These are phyloP conservation scores for Apeltes quadracus DNA, from an alignment of 2,113 vertebrate species.

Conservation along the genomic window DNA sequence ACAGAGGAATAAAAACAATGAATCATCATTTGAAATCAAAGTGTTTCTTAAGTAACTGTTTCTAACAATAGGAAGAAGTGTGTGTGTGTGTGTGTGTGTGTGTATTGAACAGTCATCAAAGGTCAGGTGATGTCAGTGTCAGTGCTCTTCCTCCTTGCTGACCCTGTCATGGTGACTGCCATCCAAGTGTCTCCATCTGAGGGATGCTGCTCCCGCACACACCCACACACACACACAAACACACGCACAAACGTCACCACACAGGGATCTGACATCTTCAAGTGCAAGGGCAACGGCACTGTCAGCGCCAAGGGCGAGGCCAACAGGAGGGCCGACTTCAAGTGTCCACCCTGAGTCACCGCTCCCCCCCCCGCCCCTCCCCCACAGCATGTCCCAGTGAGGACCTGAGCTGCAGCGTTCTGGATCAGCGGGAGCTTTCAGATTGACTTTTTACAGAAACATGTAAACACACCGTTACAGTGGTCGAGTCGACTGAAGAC, in stretches of 20 bases:
- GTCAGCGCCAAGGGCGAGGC: slow-evolving; percentile 65
- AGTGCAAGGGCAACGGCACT: slow-evolving; percentile 58
- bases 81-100: slow-evolving; percentile 30
- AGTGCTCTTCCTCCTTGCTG: slow-evolving; percentile 61
- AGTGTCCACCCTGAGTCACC: slow-evolving; percentile 51
- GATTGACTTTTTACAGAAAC: too few relatives aligned
- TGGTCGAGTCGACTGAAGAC: too few relatives aligned
- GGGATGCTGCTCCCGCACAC: slow-evolving; percentile 37
- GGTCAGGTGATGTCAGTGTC: slow-evolving; percentile 68
- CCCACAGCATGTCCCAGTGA: not conserved
- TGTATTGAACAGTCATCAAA: slow-evolving; percentile 43
- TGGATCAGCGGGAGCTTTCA: too few relatives aligned
- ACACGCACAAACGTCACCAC: slow-evolving; percentile 46
- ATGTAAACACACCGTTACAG: too few relatives aligned
- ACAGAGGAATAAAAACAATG: not conserved
- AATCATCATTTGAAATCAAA: not conserved
- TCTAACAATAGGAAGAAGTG: slow-evolving; percentile 6
- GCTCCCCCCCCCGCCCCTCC: not conserved
- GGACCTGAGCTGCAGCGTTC: too few relatives aligned
- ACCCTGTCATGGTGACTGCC: slow-evolving; percentile 73
- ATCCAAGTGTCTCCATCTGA: slow-evolving; percentile 54
- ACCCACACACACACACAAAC: slow-evolving; percentile 1
- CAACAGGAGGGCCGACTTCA: slow-evolving; percentile 42
- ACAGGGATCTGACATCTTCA: slow-evolving; percentile 56
- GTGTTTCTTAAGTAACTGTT: not conserved